phyloP scores from a whole-genome alignment of 2,888 invertebrate genomes.

The Callyntrura guangdongensis region DNA sequence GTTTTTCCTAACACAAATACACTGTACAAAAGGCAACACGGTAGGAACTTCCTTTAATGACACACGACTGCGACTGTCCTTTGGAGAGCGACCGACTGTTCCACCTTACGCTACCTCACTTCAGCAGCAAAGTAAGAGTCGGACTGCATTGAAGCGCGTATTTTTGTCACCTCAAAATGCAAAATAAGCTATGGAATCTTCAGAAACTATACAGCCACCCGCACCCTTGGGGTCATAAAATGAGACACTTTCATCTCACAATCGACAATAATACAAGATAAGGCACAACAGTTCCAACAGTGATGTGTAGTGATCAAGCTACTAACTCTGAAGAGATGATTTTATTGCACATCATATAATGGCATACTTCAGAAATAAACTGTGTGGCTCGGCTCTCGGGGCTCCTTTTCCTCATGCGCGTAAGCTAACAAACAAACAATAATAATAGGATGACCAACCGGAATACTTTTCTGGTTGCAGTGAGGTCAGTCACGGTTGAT shows the following conservation, averaged over 20 bases:
- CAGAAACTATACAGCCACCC: conserved; percentile 75
- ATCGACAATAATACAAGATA: conserved; percentile 17
- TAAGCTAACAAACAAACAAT: conserved; percentile 4
- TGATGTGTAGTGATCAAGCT: background rate
- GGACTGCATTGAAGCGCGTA: background rate
- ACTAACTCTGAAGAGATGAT: conserved; percentile 23
- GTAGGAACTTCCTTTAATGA: background rate
- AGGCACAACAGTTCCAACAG: conserved; percentile 49
- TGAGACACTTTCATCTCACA: conserved; percentile 60
- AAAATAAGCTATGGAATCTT: conserved; percentile 23
- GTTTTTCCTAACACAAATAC: too few species aligned
- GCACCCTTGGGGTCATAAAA: conserved; percentile 75
- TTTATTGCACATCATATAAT: conserved; percentile 63
- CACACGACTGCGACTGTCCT: background rate
- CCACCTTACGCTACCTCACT: background rate
- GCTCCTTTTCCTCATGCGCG: conserved; percentile 41
- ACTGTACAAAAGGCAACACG: background rate
- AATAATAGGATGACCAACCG: conserved; percentile 61
- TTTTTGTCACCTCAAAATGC: conserved; percentile 5
- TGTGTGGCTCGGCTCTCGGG: conserved; percentile 52
- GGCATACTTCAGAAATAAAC: conserved; percentile 26
- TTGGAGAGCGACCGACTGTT: background rate
- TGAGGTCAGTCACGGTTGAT: conserved; percentile 80
- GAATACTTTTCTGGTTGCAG: conserved; percentile 71
- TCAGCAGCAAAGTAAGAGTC: background rate